phyloP scores from a whole-genome alignment of 2,888 invertebrate species.

The Dolichomitus sp. region DNA sequence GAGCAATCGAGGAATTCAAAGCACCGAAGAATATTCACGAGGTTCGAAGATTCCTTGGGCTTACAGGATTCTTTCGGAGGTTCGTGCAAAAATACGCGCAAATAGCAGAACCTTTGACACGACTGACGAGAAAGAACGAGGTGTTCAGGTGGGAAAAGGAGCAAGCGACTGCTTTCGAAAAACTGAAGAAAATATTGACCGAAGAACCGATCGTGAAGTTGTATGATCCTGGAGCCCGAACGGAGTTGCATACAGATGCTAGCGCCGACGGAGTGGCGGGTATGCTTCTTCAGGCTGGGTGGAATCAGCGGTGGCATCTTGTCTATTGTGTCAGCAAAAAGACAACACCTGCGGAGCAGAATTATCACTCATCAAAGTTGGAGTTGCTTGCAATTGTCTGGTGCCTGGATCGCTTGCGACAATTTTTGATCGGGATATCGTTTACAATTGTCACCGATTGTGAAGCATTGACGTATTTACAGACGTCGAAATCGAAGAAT shows the following conservation, averaged over 20 bases:
- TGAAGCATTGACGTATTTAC: constrained; percentile 66
- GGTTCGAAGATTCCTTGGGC: constrained; percentile 44
- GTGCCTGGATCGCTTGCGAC: constrained; percentile 26
- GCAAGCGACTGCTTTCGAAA: constrained; percentile 27
- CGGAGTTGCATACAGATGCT: constrained; percentile 51
- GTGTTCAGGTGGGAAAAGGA: constrained; percentile 34
- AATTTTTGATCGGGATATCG: constrained; percentile 16
- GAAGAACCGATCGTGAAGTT: constrained; percentile 28
- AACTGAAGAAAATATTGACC: constrained; percentile 26
- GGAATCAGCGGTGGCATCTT: constrained; percentile 56
- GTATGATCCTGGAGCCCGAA: constrained; percentile 33
- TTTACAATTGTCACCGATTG: constrained; percentile 72
- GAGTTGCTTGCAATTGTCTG: constrained; percentile 48
- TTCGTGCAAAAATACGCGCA: constrained; percentile 41
- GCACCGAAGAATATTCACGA: constrained; percentile 39
- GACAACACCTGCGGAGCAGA: constrained; percentile 70
- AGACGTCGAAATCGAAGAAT: constrained; percentile 22
- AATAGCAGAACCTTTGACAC: constrained; percentile 24
- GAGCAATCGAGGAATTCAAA: constrained; percentile 60
- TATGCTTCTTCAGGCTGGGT: constrained; percentile 64
- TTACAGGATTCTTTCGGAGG: constrained; percentile 47
- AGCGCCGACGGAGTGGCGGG: constrained; percentile 29
- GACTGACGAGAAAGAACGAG: constrained; percentile 11
- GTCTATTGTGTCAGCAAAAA: constrained; percentile 72
- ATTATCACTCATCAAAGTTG: constrained; percentile 71